A percentile compares a stretch with the other conserved stretches of the same genome.
These are phyloP conservation scores for Erpetoichthys calabaricus DNA, from an alignment of 2,797 vertebrate species.

Conservation along the genomic window DNA sequence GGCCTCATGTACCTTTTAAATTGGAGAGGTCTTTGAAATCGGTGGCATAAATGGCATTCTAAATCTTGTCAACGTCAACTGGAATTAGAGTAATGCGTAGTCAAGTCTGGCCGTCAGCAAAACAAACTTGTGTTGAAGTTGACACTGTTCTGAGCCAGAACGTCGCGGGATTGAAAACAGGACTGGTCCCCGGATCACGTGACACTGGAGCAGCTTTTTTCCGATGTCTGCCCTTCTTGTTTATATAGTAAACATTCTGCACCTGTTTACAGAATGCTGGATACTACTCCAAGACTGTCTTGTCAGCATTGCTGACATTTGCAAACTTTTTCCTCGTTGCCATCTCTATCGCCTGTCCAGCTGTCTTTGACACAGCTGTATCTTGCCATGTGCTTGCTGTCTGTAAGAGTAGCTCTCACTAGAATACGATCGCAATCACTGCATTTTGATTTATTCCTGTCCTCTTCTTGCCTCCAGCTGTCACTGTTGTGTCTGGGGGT, in stretches of 20 bases:
- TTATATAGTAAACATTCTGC: conserved; percentile 81
- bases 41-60: conserved; percentile 54
- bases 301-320: conserved; percentile 60
- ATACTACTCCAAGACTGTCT: conserved; percentile 59
- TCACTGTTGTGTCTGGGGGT: conserved; percentile 93
- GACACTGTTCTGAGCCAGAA: conserved; percentile 10
- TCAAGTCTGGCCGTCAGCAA: conserved; percentile 20
- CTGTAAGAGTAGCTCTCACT: conserved; percentile 22
- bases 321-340: conserved; percentile 41
- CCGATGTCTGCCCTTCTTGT: conserved; percentile 47
- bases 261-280: conserved; percentile 72
- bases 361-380: conserved; percentile 65
- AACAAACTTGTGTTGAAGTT: conserved; percentile 17
- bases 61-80: conserved; percentile 26
- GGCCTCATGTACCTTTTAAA: conserved; percentile 37
- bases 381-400: conserved; percentile 31
- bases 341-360: conserved; percentile 38
- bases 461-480: conserved; percentile 52
- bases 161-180: conserved; percentile 10
- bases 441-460: conserved; percentile 76
- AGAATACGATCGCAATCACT: conserved; percentile 47
- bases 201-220: conserved; percentile 45
- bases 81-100: conserved; percentile 38
- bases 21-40: conserved; percentile 37
- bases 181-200: conserved; percentile 43